These are phyloP conservation scores for Apodemia zela DNA, from an alignment of 2,888 invertebrate species.

Conservation along the genomic window DNA sequence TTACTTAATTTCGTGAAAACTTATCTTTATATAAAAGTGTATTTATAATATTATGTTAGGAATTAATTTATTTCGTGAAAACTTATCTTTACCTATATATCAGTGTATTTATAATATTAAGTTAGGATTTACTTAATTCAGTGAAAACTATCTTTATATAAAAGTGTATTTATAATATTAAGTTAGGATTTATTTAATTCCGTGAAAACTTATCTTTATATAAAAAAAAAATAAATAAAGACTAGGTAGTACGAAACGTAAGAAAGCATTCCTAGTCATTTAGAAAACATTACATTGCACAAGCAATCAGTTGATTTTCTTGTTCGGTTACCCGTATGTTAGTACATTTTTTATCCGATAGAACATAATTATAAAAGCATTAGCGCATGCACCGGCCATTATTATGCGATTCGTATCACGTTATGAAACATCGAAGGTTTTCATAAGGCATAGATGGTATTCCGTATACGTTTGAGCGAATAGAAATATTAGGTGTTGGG, in stretches of 20 bases:
- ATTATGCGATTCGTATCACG: slow-evolving; percentile 14
- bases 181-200: too few species aligned
- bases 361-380: slow-evolving; percentile 11
- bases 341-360: slow-evolving; percentile 2
- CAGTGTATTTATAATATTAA: too few species aligned
- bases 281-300: slow-evolving; percentile 9
- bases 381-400: slow-evolving; percentile 10
- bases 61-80: too few species aligned
- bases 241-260: background rate
- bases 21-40: too few species aligned
- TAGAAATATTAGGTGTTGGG: background rate
- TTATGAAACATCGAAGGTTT: background rate
- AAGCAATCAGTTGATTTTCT: slow-evolving; percentile 5
- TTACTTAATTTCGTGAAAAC: too few species aligned
- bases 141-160: too few species aligned
- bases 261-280: background rate
- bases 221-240: background rate
- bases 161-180: too few species aligned
- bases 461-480: background rate
- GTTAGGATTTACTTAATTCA: too few species aligned
- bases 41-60: too few species aligned
- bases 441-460: background rate
- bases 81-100: too few species aligned
- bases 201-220: background rate
- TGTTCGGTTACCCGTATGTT: background rate